Base-by-base conservation (phyloP, 1,140 invertebrate species). In the Psix sp. region DNA sequence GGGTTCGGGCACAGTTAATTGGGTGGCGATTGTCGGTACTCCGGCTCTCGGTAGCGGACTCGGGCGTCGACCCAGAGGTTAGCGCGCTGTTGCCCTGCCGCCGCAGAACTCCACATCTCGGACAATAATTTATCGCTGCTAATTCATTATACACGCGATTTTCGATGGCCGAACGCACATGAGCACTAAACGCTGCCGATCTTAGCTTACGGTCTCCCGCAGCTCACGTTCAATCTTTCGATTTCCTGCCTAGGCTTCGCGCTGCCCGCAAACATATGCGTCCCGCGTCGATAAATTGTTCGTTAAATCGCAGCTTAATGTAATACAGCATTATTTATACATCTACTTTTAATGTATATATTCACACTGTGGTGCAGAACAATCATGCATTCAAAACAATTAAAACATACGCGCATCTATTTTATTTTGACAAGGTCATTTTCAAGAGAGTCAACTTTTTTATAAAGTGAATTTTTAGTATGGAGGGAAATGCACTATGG, bases 1-100 rank as follows among this genome's bases (percentile, higher is more conserved):
- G 80, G 70, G 80, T 80, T 77, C 73, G 67, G 78, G 68, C 72
- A 66, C 62, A 79, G 81, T 82, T 85, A 85, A 85, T 85, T 85
- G 82, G 82, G 77, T 78, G 76, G 78, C 77, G 81, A 84, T 84
- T 83, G 79, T 82, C 67, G 65, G 59, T n/a, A n/a, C 54, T 38
- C 57, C 49, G 67, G 56, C 67, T 39, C 67, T 60, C 72, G 52
- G 72, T 74, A 66, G 72, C 72, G 59, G 18, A 17, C 56, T 56
- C 70, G 71, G 71, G 15, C 71, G 71, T 74, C 71, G 71, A 74
- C 71, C 71, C 51, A 68, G 42, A 74, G 62, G 71, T 67, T 62
- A 60, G 39, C 31, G 24, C 20, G 31, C 29, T 57, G 40, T 48
- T 33, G 10, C 38, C 46, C 16, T 26, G 14, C 29, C 13, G 38